Base-by-base conservation (phyloP, 1,140 invertebrate genomes). In the Drosophila hydei region DNA sequence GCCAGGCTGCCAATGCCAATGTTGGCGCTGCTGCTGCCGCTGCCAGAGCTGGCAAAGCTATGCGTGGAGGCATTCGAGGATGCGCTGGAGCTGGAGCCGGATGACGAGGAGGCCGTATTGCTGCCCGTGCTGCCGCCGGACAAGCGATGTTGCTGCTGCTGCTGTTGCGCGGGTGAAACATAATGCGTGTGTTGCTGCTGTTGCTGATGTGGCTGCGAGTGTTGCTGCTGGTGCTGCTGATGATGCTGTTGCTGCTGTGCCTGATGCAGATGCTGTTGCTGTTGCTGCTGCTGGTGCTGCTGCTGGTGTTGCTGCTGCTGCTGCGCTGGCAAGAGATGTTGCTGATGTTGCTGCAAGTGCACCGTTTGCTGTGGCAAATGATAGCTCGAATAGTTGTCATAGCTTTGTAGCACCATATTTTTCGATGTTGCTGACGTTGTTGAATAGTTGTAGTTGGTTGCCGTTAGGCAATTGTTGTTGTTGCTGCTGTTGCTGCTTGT, bases 101-200 rank as follows among this genome's bases (percentile, higher is more conserved):
- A 89, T 23, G 88, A 90, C 23, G 84, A 83, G 61, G 80, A 77
- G 40, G 43, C 63, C 27, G 78, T 85, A 55, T 72, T 78, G 68
- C 88, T 90, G 69, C 88, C 88, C 19, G 84, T 90, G 68, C 89
- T 90, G 64, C 89, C 89, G 73, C 80, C 89, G 77, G 89, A 90
- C 25, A 90, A 65, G 8, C 89, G 89, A 72, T 90, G 89, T 14
- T 90, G 80, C 30, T 56, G 63, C 43, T 77, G 72, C 1, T 62
- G 52, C 52, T 73, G 75, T 19, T 67, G 67, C 30, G 59, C 45
- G 30, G 63, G 68, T 21, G 64, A 65, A 7, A 50, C 59, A 30
- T 73, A 70, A 4, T 71, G 75, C 19, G 59, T 27, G 21, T 75
- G 62, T 25, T 67, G 72, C 4, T 60, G 56, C 27, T 67, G 61